phyloP scores from a whole-genome alignment of 2,113 vertebrate species.

The Polypterus bichir region DNA sequence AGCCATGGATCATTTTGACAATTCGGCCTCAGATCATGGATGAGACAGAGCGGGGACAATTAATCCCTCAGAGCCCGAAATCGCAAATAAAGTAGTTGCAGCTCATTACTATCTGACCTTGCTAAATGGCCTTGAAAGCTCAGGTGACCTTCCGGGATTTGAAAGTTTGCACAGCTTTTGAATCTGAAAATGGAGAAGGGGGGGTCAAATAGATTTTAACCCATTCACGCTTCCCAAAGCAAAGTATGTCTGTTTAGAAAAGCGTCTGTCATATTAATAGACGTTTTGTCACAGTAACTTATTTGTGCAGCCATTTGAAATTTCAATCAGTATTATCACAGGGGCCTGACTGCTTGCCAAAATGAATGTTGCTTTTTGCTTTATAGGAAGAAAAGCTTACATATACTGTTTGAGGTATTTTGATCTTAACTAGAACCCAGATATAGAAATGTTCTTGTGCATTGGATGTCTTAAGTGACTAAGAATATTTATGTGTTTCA shows the following conservation, averaged over 20 bases:
- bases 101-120: slow-evolving; percentile 70
- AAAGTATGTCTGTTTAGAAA: neutral
- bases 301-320: too few relatives aligned
- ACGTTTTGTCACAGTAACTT: too few relatives aligned
- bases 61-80: slow-evolving; percentile 68
- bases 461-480: too few relatives aligned
- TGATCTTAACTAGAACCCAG: too few relatives aligned
- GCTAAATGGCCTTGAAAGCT: slow-evolving; percentile 61
- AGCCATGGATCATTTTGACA: slow-evolving; percentile 72
- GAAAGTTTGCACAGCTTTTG: slow-evolving; percentile 49
- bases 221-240: neutral
- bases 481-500: too few relatives aligned
- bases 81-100: slow-evolving; percentile 66
- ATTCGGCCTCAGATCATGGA: slow-evolving; percentile 53
- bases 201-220: slow-evolving; percentile 14
- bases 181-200: slow-evolving; percentile 26
- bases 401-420: too few relatives aligned
- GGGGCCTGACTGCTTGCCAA: too few relatives aligned
- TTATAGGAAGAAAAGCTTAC: too few relatives aligned
- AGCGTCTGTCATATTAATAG: neutral
- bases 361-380: too few relatives aligned
- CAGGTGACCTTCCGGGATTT: slow-evolving; percentile 60
- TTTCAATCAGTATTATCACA: too few relatives aligned
- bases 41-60: slow-evolving; percentile 67
- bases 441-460: too few relatives aligned